Conservation (phyloP, 1,140 invertebrate genomes). For the Drosophila navojoa region DNA sequence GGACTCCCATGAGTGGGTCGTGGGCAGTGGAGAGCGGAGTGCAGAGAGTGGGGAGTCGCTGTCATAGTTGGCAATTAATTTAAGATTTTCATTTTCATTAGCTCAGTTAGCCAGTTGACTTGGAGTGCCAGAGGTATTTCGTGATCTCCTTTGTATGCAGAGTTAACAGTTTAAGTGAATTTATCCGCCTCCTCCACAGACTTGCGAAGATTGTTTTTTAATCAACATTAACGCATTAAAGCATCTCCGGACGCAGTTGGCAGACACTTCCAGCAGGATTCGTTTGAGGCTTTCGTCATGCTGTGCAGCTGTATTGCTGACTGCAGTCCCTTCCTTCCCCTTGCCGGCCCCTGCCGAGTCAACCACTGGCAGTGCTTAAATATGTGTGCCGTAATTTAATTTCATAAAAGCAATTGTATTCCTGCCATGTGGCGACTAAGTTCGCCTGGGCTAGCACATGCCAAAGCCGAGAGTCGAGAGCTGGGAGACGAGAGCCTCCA, state of each 20-base stretch:
- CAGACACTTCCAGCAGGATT: slow-evolving; percentile 22
- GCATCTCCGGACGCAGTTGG: slow-evolving; percentile 18
- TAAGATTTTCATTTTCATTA: slow-evolving; percentile 67
- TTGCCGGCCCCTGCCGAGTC: background rate
- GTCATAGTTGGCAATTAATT: slow-evolving; percentile 62
- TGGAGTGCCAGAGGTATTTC: no score
- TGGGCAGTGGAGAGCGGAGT: background rate
- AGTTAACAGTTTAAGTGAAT: background rate
- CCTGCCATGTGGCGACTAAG: slow-evolving; percentile 49
- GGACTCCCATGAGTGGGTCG: background rate
- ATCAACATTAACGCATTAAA: slow-evolving; percentile 43
- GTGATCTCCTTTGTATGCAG: no score
- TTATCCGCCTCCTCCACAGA: background rate
- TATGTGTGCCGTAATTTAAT: slow-evolving; percentile 74
- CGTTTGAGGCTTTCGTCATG: slow-evolving; percentile 25
- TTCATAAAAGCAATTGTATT: slow-evolving; percentile 79
- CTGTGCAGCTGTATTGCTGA: slow-evolving; percentile 46
- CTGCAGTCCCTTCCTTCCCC: slow-evolving; percentile 16
- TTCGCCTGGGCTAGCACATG: slow-evolving; percentile 26
- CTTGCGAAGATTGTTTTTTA: slow-evolving; percentile 26
- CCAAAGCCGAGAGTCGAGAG: background rate
- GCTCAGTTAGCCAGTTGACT: no score
- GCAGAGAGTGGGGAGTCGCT: background rate
- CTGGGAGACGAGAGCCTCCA: slow-evolving; percentile 17
- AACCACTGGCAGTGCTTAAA: slow-evolving; percentile 43